These are phyloP conservation scores for Eulemur mongoz DNA, from an alignment of 2,797 vertebrate genomes.

Conservation along the genomic window DNA sequence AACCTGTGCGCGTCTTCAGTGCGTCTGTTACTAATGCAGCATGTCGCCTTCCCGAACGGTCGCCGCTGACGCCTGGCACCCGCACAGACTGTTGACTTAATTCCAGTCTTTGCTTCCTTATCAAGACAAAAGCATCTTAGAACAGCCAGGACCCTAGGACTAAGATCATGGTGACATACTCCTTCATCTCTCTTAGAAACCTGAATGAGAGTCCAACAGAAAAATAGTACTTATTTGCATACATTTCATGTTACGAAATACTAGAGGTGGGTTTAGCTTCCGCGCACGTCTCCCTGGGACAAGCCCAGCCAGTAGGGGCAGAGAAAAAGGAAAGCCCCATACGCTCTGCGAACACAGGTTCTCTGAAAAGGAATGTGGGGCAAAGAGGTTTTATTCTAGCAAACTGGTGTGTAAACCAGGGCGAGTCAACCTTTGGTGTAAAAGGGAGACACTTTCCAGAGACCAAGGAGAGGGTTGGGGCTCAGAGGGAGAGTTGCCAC, in stretches of 20 bases:
- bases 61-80: neutral
- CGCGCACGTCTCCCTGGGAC: neutral
- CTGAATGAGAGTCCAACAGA: neutral
- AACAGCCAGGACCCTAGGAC: neutral
- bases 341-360: too few relatives aligned
- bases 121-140: neutral
- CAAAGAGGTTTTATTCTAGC: too few relatives aligned
- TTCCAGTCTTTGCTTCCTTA: neutral
- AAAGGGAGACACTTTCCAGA: too few relatives aligned
- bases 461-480: too few relatives aligned
- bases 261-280: neutral
- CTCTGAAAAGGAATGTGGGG: too few relatives aligned
- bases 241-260: neutral
- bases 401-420: too few relatives aligned
- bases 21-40: rapidly evolving
- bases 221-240: neutral
- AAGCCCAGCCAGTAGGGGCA: neutral
- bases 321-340: too few relatives aligned
- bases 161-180: neutral
- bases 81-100: neutral
- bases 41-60: rapidly evolving
- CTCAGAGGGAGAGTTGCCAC: too few relatives aligned
- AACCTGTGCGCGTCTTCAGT: rapidly evolving
- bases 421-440: too few relatives aligned
- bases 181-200: neutral